Percentiles rank a stretch among this genome's conserved stretches.
phyloP scores from a whole-genome alignment of 1,140 invertebrate genomes.

The Anastrepha obliqua region DNA sequence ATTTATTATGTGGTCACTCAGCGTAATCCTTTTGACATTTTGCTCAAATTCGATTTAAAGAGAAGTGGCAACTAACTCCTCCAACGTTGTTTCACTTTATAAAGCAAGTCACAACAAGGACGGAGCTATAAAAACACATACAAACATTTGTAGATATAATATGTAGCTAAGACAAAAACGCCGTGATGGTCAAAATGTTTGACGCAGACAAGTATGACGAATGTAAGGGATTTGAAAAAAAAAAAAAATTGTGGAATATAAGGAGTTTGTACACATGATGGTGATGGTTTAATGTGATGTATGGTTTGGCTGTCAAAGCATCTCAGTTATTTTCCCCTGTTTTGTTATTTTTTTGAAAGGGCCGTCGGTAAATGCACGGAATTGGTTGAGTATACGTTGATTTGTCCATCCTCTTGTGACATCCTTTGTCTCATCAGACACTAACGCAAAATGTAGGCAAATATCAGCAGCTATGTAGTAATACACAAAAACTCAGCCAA shows the following conservation, averaged over 20 bases:
- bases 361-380: too few species aligned
- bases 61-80: conserved; percentile 18
- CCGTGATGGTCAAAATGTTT: neutral
- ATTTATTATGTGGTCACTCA: conserved; percentile 57
- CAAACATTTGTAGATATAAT: neutral
- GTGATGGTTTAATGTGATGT: neutral
- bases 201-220: neutral
- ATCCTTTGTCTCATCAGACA: too few species aligned
- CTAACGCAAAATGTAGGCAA: too few species aligned
- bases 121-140: neutral
- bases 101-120: neutral
- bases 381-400: too few species aligned
- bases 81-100: neutral
- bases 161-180: neutral
- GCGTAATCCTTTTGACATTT: conserved; percentile 57
- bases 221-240: conserved; percentile 2
- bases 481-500: too few species aligned
- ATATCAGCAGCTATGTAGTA: too few species aligned
- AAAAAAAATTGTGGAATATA: neutral
- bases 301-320: neutral
- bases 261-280: neutral
- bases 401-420: too few species aligned
- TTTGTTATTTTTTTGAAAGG: too few species aligned
- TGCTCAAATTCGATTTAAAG: conserved; percentile 55
- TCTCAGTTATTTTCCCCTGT: too few species aligned